Conservation (phyloP, 2,888 invertebrate species). For the Epistrophe eligans region DNA sequence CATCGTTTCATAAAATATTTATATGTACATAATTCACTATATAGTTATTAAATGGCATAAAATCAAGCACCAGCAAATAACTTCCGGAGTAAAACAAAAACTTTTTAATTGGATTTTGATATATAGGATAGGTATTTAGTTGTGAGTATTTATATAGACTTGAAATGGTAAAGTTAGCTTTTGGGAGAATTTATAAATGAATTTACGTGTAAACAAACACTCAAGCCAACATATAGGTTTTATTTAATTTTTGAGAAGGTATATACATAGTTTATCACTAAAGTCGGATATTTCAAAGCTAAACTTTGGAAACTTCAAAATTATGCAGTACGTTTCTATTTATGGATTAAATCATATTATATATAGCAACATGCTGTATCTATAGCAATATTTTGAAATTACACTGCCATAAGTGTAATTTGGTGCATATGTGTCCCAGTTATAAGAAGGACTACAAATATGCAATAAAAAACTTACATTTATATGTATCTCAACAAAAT, state of each 20-base stretch:
- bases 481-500: too few relatives aligned
- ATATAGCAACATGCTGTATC: too few relatives aligned
- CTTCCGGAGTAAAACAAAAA: constrained; percentile 6
- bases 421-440: too few relatives aligned
- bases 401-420: too few relatives aligned
- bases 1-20: neutral
- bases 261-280: neutral
- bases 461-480: too few relatives aligned
- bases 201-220: constrained; percentile 14
- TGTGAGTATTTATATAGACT: too few relatives aligned
- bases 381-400: too few relatives aligned
- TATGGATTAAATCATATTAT: neutral
- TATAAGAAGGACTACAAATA: too few relatives aligned
- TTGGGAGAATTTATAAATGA: constrained; percentile 23
- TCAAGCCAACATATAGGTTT: neutral
- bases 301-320: neutral
- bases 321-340: neutral
- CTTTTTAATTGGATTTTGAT: constrained; percentile 27
- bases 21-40: neutral
- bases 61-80: neutral
- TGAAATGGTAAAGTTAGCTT: neutral
- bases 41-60: neutral
- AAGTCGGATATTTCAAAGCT: neutral
- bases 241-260: neutral
- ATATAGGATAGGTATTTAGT: neutral